Conservation (phyloP, 2,888 invertebrate species). For the Criorhina ranunculi region DNA sequence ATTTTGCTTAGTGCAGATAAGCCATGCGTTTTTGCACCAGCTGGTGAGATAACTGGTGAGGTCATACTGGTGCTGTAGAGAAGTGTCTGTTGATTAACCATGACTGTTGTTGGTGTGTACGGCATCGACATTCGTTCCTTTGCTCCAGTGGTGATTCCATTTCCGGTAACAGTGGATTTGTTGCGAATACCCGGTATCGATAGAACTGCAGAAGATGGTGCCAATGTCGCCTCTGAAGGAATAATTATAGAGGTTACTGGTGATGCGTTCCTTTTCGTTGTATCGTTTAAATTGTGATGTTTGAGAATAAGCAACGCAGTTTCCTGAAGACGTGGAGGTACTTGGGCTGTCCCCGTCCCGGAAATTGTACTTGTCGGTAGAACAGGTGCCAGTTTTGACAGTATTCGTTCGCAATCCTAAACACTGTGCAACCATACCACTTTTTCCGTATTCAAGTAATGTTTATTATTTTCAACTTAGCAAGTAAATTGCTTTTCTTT, state of each 20-base stretch:
- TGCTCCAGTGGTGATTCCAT: constrained; percentile 65
- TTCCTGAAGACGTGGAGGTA: constrained; percentile 77
- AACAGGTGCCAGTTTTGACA: constrained; percentile 83
- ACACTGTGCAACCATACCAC: constrained; percentile 61
- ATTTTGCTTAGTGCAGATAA: constrained; percentile 79
- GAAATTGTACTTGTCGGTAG: constrained; percentile 81
- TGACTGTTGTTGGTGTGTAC: constrained; percentile 58
- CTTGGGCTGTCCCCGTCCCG: constrained; percentile 80
- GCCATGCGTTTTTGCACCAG: constrained; percentile 77
- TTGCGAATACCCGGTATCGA: constrained; percentile 78
- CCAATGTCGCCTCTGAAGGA: constrained; percentile 57
- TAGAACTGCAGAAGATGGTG: constrained; percentile 78
- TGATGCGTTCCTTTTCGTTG: constrained; percentile 74
- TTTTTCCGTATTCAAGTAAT: constrained; percentile 7
- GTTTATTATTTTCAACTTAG: not conserved
- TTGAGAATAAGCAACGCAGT: constrained; percentile 74
- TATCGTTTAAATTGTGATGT: constrained; percentile 74
- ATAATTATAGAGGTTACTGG: constrained; percentile 73
- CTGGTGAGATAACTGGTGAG: constrained; percentile 74
- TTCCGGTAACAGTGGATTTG: constrained; percentile 76
- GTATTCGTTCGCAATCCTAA: constrained; percentile 33
- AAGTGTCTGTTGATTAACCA: constrained; percentile 63
- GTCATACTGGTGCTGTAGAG: constrained; percentile 62
- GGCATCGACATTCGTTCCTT: constrained; percentile 76
- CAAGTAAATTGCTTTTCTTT: constrained; percentile 10